Base-by-base conservation (phyloP, 1,140 invertebrate species). In the Micrasema longulum region DNA sequence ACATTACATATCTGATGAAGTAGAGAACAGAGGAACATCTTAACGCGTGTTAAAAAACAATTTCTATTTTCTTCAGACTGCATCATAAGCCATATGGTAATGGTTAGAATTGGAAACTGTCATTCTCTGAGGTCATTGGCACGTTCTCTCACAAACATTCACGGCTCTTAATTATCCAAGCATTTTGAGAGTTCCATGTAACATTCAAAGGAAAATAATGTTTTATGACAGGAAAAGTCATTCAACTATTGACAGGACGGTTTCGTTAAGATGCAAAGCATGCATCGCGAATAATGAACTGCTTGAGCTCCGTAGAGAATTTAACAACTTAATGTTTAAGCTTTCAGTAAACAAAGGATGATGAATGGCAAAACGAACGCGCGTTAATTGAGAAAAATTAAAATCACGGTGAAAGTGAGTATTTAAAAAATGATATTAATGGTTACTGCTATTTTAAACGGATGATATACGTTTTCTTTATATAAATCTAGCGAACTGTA, bases 181-280 rank as follows among this genome's bases (percentile, higher is more conserved):
- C 16, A 55, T 7, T 55, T 55, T 36, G 7, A 35, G 52, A 35
- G 52, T n/a, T 35, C 14, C 35, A 22, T 14, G 35, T 35, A 31
- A 55, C 6, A 55, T 7, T 16, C 26, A 16, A 55, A 55, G 10
- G 52, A 26, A 55, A 36, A 31, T 55, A 31, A 22, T 2, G 16
- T 38, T 41, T 60, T 60, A 60, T 35, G 35, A 38, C 35, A 60
- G 55, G 55, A 60, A 60, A 60, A 60, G 55, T 22, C 14, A 11
- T 38, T 22, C 35, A 22, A 14, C 36, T 5, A 26, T 14, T 31
- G 50, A 31, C 23, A n/a, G 55, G 16, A n/a, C 5, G n/a, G 55
- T 38, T 35, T 43, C 35, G 55, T 14, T 12, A 9, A 38, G 52
- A 20, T 2, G 16, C 26, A 23, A 36, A 16, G 12, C 55, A 12